phyloP scores from a whole-genome alignment of 2,888 invertebrate genomes.

The Euspilapteryx auroguttella region DNA sequence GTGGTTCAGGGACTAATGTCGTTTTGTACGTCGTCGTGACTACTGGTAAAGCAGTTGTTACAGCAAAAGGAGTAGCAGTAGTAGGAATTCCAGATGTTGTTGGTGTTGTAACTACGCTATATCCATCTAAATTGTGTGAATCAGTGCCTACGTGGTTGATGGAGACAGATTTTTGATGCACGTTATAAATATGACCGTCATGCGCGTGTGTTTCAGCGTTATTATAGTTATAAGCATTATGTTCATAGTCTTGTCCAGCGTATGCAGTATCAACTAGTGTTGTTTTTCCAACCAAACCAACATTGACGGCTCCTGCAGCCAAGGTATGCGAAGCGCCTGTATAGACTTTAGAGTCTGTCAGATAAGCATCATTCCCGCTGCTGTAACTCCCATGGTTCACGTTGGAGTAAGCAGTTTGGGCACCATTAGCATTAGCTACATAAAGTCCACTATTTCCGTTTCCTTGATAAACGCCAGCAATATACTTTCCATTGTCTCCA shows the following conservation, averaged over 20 bases:
- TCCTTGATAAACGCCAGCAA: slow-evolving; percentile 6
- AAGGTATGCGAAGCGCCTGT: slow-evolving; percentile 39
- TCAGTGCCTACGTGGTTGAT: slow-evolving; percentile 39
- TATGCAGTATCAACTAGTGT: slow-evolving; percentile 36
- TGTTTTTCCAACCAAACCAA: slow-evolving; percentile 50
- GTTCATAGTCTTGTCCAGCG: slow-evolving; percentile 21
- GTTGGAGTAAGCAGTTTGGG: not conserved
- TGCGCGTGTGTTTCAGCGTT: not conserved
- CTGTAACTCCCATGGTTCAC: slow-evolving; percentile 15
- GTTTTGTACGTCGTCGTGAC: slow-evolving; percentile 32
- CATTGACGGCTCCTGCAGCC: slow-evolving; percentile 47
- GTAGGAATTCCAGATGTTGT: slow-evolving; percentile 45
- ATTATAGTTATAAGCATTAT: not conserved
- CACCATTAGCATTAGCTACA: not conserved
- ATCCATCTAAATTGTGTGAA: slow-evolving; percentile 29
- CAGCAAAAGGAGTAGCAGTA: slow-evolving; percentile 37
- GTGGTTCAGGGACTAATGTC: slow-evolving; percentile 32
- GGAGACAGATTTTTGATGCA: slow-evolving; percentile 35
- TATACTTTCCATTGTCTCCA: slow-evolving; percentile 19
- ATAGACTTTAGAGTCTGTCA: slow-evolving; percentile 26
- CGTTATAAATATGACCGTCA: slow-evolving; percentile 8
- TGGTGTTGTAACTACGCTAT: slow-evolving; percentile 34
- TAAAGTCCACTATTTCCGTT: not conserved
- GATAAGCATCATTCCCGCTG: slow-evolving; percentile 26
- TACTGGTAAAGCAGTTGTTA: slow-evolving; percentile 31